These are phyloP conservation scores for Saturnia japonica DNA, from an alignment of 2,888 invertebrate genomes.

Conservation along the genomic window DNA sequence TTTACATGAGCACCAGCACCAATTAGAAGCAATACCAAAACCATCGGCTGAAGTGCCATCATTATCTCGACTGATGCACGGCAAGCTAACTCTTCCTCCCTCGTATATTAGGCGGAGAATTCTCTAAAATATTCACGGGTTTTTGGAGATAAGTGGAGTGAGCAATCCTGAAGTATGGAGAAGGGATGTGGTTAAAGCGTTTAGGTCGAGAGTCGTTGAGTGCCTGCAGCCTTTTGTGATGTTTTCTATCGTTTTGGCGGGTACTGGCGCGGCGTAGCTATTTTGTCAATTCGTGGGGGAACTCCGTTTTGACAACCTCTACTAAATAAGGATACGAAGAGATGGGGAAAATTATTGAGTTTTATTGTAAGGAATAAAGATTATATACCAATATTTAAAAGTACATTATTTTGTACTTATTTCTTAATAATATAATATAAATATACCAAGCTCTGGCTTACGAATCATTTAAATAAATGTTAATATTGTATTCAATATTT, in stretches of 20 bases:
- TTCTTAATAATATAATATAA: not conserved
- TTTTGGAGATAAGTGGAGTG: slow-evolving; percentile 82
- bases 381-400: not conserved
- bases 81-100: slow-evolving; percentile 58
- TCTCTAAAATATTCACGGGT: slow-evolving; percentile 67
- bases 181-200: slow-evolving; percentile 81
- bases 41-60: slow-evolving; percentile 78
- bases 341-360: slow-evolving; percentile 52
- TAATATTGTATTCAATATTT: too few species aligned
- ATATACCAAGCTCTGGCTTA: not conserved
- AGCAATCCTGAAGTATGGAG: slow-evolving; percentile 78
- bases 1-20: slow-evolving; percentile 75
- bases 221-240: slow-evolving; percentile 74
- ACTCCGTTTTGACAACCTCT: slow-evolving; percentile 70
- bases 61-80: slow-evolving; percentile 67
- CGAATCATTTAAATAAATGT: not conserved
- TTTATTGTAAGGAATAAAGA: slow-evolving; percentile 11
- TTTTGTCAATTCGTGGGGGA: slow-evolving; percentile 77
- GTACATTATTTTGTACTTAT: not conserved
- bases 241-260: slow-evolving; percentile 76
- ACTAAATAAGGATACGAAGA: slow-evolving; percentile 34
- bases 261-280: slow-evolving; percentile 64
- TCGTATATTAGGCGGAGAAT: slow-evolving; percentile 60
- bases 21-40: slow-evolving; percentile 79
- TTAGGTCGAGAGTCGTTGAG: slow-evolving; percentile 76